These are phyloP conservation scores for Cryptocephalus primarius DNA, from an alignment of 2,888 invertebrate species.

Conservation along the genomic window DNA sequence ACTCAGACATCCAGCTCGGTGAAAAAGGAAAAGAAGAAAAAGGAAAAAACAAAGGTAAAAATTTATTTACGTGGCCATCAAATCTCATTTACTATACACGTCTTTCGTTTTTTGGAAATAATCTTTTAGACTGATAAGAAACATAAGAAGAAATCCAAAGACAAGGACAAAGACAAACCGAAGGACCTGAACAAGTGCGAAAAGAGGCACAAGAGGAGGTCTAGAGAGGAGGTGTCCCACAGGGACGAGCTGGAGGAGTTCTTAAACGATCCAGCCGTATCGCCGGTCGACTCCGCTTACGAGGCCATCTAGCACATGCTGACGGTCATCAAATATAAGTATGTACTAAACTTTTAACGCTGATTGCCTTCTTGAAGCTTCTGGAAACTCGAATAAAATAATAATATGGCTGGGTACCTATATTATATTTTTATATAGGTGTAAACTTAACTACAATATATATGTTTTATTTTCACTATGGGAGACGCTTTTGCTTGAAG, in stretches of 20 bases:
- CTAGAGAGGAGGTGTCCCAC: conserved; percentile 35
- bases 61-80: neutral
- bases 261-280: conserved; percentile 43
- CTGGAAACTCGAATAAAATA: too few species aligned
- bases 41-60: conserved; percentile 36
- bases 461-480: too few species aligned
- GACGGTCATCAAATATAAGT: conserved; percentile 8
- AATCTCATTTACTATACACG: neutral
- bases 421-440: too few species aligned
- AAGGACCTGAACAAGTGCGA: conserved; percentile 36
- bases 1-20: conserved; percentile 26
- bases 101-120: conserved; percentile 5
- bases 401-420: too few species aligned
- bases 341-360: conserved; percentile 8
- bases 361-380: too few species aligned
- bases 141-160: conserved; percentile 39
- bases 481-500: too few species aligned
- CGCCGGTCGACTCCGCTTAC: conserved; percentile 46
- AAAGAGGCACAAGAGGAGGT: conserved; percentile 38
- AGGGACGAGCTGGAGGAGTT: conserved; percentile 52
- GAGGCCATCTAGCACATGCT: conserved; percentile 44
- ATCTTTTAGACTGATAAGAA: conserved; percentile 29
- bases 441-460: too few species aligned
- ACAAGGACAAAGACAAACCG: conserved; percentile 44
- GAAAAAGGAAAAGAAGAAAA: conserved; percentile 32